Base-by-base conservation (phyloP, 30 jellyfish, hydroid and myxozoan genomes). In the Hydractinia symbiolongicarpus region DNA sequence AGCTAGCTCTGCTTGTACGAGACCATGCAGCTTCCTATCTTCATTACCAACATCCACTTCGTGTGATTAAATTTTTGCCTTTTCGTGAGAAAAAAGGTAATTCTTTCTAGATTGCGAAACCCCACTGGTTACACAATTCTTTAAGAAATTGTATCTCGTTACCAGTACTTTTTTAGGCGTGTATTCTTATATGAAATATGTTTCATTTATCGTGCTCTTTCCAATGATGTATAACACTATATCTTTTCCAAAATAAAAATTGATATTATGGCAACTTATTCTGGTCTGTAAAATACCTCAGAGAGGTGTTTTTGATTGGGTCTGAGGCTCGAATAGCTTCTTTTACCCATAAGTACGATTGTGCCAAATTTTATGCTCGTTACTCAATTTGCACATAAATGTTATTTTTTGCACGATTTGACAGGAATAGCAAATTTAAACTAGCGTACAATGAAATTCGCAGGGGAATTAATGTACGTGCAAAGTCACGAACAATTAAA, bases 1-100 rank as follows among this genome's bases (percentile, higher is more conserved):
- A n/a, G 61, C 74, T 78, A 82, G 50, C 70, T 82, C 89, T 8
- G 84, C 84, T 11, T 68, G 76, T 16, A 78, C 89, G 9, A 53
- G 53, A 19, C 89, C 89, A 17, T 80, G 55, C 50, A 64, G 49
- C 67, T 73, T 16, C 56, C 62, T 83, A 6, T 71, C 80, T 10
- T 20, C 50, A 6, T 64, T 51, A 71, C 51, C 67, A 8, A 9
- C 71, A 9, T 20, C 5, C 1, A 30, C 9, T 71, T 71, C 69
- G 9, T 9, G 4, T 71, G 30, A 55, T 71, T 6, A n/a, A n/a
- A 8, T 30, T 50, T 71, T 71, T 30, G 80, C 71, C 5, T 50
- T 71, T 7, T 15, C 2, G 54, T 71, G 51, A 9, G n/a, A 20
- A 6, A 20, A 14, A 7, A 71, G 1, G 7, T 19, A 53, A 71